Evolutionary conservation across 2,797 vertebrate species (phyloP), one percentile per base, ranked within the genome.

Genomic region (Chromobotia macracanthus): DNA sequence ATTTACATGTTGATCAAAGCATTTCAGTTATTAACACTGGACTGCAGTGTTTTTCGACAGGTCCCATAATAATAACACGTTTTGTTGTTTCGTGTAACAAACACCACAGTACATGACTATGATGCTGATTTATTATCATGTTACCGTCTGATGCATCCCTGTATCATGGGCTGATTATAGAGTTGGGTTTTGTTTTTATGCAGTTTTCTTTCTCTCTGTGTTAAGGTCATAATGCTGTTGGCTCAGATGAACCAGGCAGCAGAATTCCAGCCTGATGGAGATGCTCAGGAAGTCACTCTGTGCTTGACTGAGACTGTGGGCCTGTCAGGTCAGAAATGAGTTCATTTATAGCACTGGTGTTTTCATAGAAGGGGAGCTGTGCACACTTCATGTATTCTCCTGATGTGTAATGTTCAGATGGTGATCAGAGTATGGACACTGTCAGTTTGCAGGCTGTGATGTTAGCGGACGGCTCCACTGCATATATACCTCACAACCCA

Each of bases 381-480:
- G 15, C 58, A 8, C 28, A 31, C 58, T 38, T 19, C 8, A 11
- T 53, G 9, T 76, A 5, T 55, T 51, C 13, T 10, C 18, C 23
- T 74, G 13, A 5, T 71, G 28, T 51, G 71, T 19, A 31, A 46
- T 46, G 15, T 28, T 68, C 65, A 99, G 97, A 99, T 91, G 95
- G 94, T 18, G 96, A 98, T 88, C 97, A 96, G 81, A 95, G 90
- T 87, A 95, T 97, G 94, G 96, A 99, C 91, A 95, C 96, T 44
- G 96, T 99, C 79, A 98, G 97, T 89, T 91, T 99, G 82, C 96
- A 99, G 91, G 97, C 97, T 23, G 96, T 99, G 64, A 98, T 96
- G 1, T 94, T 98, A 23, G 93, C 95, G 21, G 97, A 99, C 80
- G 97, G 97, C n/a, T 97, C 96, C 81, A 99, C 97, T 1, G 97